Evolutionary conservation across 2,797 vertebrate genomes (phyloP), one percentile per base, ranked within the genome.

Genomic region (Phrynocephalus forsythii): DNA sequence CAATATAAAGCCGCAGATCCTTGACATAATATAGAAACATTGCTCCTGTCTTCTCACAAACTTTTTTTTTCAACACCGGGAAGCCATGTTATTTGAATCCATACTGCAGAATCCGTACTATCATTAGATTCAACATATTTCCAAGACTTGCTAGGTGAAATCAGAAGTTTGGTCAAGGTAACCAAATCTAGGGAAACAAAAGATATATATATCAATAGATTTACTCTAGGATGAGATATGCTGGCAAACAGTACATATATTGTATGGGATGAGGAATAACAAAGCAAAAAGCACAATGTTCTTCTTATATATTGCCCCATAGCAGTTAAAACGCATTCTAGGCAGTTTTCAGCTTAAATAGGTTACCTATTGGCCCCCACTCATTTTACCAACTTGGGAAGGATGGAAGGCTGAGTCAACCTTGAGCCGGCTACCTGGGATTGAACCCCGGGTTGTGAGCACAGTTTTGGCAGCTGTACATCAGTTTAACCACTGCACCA

Each of bases 11-110:
- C 75, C 84, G 63, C 24, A 77, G 56, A 0, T 77, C 73, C 84
- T 82, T 89, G 15, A 79, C 44, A 89, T 68, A 86, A 83, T 33
- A 28, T 69, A 75, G 73, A 28, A 76, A 84, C 6, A 72, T 15
- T 18, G 3, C 69, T 63, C 50, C 1, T 13, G 66, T 26, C 38
- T 38, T 75, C 22, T 33, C 10, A 84, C 24, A 5, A 30, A 79
- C 18, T 18, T 48, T 87, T 86, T 87, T 85, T 75, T 38, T 11
- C 83, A 30, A 1, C 75, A 80, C 24, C 75, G 20, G 5, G 1
- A 78, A 76, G 1, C 76, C 67, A 84, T 44, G 68, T 33, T 33
- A 44, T 16, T 48, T 50, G 63, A 68, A 20, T 63, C 18, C 72
- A 69, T 52, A 84, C 48, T n/a, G 24, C 68, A 75, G 28, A 83